phyloP scores from a whole-genome alignment of 2,113 vertebrate genomes.

The Hypomesus transpacificus region DNA sequence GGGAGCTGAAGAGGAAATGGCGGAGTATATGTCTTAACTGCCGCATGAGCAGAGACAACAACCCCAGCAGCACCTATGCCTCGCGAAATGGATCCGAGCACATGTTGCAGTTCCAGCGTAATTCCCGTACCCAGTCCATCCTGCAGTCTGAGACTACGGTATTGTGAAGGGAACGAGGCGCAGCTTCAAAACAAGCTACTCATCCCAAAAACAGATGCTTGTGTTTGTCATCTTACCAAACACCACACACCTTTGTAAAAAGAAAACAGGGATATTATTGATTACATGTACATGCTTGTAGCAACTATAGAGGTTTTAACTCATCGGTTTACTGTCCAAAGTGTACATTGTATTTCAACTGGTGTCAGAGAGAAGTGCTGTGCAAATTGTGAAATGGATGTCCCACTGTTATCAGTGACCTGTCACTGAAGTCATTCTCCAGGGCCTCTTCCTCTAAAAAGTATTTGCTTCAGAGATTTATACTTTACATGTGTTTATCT shows the following conservation, averaged over 20 bases:
- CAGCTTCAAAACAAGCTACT: not conserved
- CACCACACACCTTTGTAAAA: not conserved
- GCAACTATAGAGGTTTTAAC: conserved; percentile 25
- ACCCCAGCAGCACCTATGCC: conserved; percentile 64
- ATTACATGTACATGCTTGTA: not conserved
- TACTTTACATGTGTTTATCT: too few species aligned
- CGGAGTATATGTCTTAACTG: conserved; percentile 69
- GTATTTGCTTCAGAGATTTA: too few species aligned
- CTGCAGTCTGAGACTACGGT: conserved; percentile 84
- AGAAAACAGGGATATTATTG: not conserved
- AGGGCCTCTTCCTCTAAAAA: too few species aligned
- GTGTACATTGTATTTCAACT: conserved; percentile 11
- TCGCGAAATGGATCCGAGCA: conserved; percentile 78
- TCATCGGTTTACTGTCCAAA: not conserved
- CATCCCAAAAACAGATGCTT: not conserved
- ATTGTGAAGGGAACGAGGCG: conserved; percentile 62
- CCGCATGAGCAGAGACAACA: conserved; percentile 59
- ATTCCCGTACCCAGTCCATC: conserved; percentile 78
- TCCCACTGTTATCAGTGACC: too few species aligned
- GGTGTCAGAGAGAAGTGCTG: conserved; percentile 14
- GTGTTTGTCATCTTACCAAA: not conserved
- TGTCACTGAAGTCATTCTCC: too few species aligned
- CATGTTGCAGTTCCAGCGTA: conserved; percentile 65
- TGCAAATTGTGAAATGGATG: conserved; percentile 7
- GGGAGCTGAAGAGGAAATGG: conserved; percentile 86